These are phyloP conservation scores for Glyptemys insculpta DNA, from an alignment of 2,797 vertebrate genomes.

Conservation along the genomic window DNA sequence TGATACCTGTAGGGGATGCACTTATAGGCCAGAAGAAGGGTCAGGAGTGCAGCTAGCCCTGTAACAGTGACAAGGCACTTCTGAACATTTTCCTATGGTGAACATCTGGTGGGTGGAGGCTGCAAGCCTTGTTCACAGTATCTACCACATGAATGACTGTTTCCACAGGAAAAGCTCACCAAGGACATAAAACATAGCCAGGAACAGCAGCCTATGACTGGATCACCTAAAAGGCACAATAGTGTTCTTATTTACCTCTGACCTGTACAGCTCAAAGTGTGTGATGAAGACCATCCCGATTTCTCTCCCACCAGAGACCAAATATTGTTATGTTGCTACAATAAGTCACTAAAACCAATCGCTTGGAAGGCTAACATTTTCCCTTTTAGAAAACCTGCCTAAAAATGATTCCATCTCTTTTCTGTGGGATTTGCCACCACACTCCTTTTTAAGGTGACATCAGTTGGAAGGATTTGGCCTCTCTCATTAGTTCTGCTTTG, in stretches of 20 bases:
- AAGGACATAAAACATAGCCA: background rate
- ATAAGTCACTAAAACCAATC: background rate
- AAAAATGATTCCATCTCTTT: background rate
- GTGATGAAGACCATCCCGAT: background rate
- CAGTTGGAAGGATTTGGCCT: background rate
- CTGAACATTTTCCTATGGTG: background rate
- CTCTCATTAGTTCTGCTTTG: slow-evolving; percentile 13
- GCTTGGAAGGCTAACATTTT: background rate
- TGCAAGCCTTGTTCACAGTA: background rate
- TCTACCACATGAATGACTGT: background rate
- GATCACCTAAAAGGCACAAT: background rate
- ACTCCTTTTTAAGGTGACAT: background rate
- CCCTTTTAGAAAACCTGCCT: slow-evolving; percentile 1
- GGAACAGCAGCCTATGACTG: background rate
- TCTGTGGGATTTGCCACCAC: fast-evolving
- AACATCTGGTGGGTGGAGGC: background rate
- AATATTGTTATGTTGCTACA: background rate
- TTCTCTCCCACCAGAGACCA: background rate
- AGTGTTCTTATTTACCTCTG: background rate
- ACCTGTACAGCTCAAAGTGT: background rate
- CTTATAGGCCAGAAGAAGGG: background rate
- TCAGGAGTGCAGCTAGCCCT: background rate
- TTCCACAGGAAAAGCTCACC: slow-evolving; percentile 20
- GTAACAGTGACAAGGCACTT: background rate
- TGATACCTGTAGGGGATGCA: background rate